These are phyloP conservation scores for Bombus waltoni DNA, from an alignment of 1,140 invertebrate genomes.

Conservation along the genomic window DNA sequence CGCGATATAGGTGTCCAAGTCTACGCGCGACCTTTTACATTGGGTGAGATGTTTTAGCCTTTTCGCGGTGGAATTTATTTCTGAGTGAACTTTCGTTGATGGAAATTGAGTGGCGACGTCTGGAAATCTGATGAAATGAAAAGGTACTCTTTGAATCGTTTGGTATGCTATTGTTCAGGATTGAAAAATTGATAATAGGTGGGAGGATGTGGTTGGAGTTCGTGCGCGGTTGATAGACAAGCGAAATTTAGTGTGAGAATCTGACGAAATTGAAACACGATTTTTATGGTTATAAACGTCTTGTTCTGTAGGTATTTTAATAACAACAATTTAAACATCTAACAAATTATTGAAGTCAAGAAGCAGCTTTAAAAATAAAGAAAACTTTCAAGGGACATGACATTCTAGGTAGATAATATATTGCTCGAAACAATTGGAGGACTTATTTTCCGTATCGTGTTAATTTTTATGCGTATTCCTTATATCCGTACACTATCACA, in stretches of 20 bases:
- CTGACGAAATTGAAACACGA: neutral
- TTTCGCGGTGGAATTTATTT: neutral
- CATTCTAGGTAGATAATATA: too few species aligned
- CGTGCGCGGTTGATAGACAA: neutral
- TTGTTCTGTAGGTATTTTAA: too few species aligned
- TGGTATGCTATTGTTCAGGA: slow-evolving; percentile 9
- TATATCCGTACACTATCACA: too few species aligned
- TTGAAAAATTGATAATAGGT: neutral
- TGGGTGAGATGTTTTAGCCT: neutral
- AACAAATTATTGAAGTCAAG: too few species aligned
- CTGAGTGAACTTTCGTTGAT: slow-evolving; percentile 25
- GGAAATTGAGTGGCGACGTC: neutral
- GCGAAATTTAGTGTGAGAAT: neutral
- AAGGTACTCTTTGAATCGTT: neutral
- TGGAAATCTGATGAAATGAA: neutral
- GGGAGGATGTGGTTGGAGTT: neutral
- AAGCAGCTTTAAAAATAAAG: too few species aligned
- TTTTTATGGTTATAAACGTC: neutral
- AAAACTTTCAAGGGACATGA: too few species aligned
- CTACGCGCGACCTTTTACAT: slow-evolving; percentile 13
- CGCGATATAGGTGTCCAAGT: slow-evolving; percentile 1
- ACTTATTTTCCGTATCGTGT: too few species aligned
- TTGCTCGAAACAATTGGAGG: too few species aligned
- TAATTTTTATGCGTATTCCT: too few species aligned
- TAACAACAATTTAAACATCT: too few species aligned